Evolutionary conservation across 2,888 invertebrate genomes (phyloP).

Genomic region (Copidosoma aretas): DNA sequence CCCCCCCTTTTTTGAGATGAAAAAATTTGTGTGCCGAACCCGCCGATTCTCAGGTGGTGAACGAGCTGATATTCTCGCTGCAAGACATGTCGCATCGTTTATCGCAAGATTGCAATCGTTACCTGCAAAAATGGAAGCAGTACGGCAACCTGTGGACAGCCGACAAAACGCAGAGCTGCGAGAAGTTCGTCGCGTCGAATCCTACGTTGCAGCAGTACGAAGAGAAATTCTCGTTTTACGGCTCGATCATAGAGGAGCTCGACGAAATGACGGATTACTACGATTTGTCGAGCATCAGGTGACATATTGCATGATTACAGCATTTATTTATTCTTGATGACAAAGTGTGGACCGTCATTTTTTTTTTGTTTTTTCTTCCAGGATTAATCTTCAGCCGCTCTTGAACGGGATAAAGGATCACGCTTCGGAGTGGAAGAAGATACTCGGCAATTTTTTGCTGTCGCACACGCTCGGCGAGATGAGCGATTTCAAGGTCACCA

Average conservation of each 20-base stretch:
- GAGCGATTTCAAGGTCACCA: conserved; percentile 71
- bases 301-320: conserved; percentile 9
- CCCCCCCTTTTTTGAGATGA: too few species aligned
- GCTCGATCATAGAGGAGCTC: conserved; percentile 75
- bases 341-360: too few species aligned
- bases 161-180: conserved; percentile 77
- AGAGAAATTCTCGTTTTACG: conserved; percentile 85
- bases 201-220: conserved; percentile 75
- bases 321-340: not conserved
- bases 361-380: conserved; percentile 24
- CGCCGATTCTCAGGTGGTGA: conserved; percentile 60
- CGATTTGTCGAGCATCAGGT: conserved; percentile 73
- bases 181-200: conserved; percentile 76
- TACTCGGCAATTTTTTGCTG: conserved; percentile 74
- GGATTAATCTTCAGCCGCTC: conserved; percentile 76
- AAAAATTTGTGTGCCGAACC: not conserved
- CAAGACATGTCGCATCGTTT: conserved; percentile 73
- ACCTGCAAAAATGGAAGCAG: conserved; percentile 75
- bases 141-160: conserved; percentile 79
- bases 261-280: conserved; percentile 67
- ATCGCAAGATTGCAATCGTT: conserved; percentile 71
- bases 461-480: conserved; percentile 73
- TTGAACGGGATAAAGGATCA: conserved; percentile 75
- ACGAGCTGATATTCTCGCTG: conserved; percentile 71
- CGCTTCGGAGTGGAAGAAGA: conserved; percentile 80